phyloP scores from a whole-genome alignment of 2,113 vertebrate species.

The Smithornis capensis region DNA sequence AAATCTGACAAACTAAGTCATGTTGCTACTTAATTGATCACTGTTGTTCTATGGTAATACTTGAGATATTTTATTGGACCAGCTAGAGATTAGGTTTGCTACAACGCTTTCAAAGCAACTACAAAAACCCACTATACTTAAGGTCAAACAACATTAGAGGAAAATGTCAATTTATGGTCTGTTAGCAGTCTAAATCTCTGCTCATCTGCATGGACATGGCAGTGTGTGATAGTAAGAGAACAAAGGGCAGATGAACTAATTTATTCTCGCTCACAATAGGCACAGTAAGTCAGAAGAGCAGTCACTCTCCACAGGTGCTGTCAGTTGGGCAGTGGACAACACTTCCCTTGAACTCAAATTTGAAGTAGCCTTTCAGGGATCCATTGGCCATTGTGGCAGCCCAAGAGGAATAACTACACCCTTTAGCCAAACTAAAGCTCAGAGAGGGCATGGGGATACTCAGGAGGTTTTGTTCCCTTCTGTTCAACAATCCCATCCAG shows the following conservation, averaged over 20 bases:
- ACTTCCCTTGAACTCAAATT: background rate
- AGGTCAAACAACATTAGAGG: background rate
- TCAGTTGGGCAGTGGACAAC: background rate
- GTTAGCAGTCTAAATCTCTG: background rate
- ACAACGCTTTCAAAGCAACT: background rate
- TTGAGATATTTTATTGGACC: background rate
- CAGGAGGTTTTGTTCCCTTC: background rate
- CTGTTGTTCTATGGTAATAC: background rate
- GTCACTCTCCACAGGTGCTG: background rate
- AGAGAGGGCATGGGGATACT: background rate
- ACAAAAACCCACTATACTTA: background rate
- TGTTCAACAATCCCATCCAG: background rate
- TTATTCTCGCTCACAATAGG: background rate
- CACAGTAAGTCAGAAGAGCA: background rate
- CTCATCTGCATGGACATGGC: background rate
- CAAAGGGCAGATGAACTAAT: background rate
- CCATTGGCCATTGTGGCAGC: background rate
- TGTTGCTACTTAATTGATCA: background rate
- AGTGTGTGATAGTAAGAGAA: background rate
- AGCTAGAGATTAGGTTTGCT: background rate
- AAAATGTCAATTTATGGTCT: background rate
- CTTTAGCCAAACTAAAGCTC: background rate
- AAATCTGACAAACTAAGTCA: background rate
- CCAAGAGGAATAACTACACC: background rate
- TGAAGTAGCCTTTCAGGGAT: background rate